Conservation (phyloP, 1,140 invertebrate genomes). For the Drosophila lacteicornis region DNA sequence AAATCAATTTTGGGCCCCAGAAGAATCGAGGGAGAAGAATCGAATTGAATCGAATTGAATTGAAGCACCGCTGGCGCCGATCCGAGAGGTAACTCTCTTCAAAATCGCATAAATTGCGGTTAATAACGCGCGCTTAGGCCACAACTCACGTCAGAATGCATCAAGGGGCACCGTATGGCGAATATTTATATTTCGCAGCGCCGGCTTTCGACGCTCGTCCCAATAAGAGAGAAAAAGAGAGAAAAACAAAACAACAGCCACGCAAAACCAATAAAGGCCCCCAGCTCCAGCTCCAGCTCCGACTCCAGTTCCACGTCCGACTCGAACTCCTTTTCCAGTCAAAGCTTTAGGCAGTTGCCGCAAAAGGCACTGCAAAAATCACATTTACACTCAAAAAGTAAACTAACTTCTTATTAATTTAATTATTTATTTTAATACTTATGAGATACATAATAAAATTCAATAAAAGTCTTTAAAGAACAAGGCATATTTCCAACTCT, state of each 20-base stretch:
- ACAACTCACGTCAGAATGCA: conserved; percentile 82
- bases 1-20: conserved; percentile 30
- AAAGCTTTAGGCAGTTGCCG: conserved; percentile 35
- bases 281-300: not conserved
- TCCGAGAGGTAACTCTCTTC: conserved; percentile 54
- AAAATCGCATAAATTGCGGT: conserved; percentile 81
- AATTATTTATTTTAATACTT: not conserved
- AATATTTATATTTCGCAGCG: conserved; percentile 76
- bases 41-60: conserved; percentile 20
- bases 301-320: not conserved
- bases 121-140: conserved; percentile 82
- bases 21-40: not conserved
- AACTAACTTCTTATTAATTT: not conserved
- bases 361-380: not conserved
- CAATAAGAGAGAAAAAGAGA: conserved; percentile 9
- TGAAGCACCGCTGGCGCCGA: conserved; percentile 44
- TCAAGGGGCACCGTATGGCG: conserved; percentile 75
- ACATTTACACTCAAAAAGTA: not conserved
- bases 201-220: conserved; percentile 50
- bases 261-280: conserved; percentile 67
- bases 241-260: conserved; percentile 3
- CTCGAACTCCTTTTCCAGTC: conserved; percentile 17
- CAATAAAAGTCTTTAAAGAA: not conserved
- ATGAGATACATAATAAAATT: not conserved
- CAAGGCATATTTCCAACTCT: not conserved